These are phyloP conservation scores for Agonopterix subpropinquella DNA, from an alignment of 2,888 invertebrate genomes.

Conservation along the genomic window DNA sequence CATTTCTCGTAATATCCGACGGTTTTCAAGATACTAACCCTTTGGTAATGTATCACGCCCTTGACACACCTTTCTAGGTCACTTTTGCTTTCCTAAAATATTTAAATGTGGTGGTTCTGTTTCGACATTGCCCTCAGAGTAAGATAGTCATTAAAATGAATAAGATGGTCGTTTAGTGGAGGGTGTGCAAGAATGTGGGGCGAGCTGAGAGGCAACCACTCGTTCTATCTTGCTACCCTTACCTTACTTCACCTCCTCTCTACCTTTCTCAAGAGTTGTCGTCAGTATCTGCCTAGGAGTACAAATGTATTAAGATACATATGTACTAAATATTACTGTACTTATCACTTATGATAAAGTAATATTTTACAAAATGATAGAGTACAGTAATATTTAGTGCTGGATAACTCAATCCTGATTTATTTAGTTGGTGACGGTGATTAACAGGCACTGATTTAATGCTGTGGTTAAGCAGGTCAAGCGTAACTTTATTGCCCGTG, in stretches of 20 bases:
- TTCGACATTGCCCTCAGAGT: constrained; percentile 11
- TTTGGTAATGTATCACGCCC: constrained; percentile 7
- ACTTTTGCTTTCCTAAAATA: constrained; percentile 16
- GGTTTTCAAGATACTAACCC: not conserved
- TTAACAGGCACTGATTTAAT: constrained; percentile 9
- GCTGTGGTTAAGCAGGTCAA: constrained; percentile 17
- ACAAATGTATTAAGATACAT: too few species aligned
- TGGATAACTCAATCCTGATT: too few species aligned
- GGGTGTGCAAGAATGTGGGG: constrained; percentile 34
- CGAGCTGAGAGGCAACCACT: constrained; percentile 34
- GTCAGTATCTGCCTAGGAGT: not conserved
- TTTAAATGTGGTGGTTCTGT: constrained; percentile 12
- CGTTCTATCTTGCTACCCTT: constrained; percentile 21
- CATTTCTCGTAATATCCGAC: constrained; percentile 33
- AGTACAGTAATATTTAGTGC: too few species aligned
- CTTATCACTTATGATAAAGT: too few species aligned
- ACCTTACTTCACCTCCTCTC: constrained; percentile 19
- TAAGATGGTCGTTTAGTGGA: constrained; percentile 32
- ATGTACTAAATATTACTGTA: too few species aligned
- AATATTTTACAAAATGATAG: too few species aligned
- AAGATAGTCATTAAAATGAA: constrained; percentile 45
- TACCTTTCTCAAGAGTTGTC: constrained; percentile 15
- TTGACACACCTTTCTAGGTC: constrained; percentile 19
- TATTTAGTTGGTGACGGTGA: constrained; percentile 7
- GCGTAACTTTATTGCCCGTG: constrained; percentile 12